phyloP scores from a whole-genome alignment of 2,888 invertebrate species.

The Agrochola circellaris region DNA sequence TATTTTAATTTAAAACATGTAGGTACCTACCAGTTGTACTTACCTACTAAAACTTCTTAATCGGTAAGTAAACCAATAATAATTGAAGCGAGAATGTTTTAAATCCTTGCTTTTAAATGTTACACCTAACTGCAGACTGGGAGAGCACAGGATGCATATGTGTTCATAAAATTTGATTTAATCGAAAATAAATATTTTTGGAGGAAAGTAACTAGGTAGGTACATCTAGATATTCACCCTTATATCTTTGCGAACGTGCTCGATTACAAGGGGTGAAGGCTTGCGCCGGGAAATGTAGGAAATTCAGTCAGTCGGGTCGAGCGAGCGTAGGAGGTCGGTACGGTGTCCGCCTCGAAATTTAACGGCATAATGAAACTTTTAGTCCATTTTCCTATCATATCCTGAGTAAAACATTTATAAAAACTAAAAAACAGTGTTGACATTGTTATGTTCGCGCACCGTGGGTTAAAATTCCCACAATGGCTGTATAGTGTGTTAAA shows the following conservation, averaged over 20 bases:
- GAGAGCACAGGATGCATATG: background rate
- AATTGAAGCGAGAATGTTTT: background rate
- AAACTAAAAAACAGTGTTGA: conserved; percentile 69
- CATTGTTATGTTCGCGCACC: conserved; percentile 57
- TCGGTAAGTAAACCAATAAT: background rate
- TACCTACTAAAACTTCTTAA: background rate
- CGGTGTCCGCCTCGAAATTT: conserved; percentile 74
- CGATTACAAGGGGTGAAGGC: conserved; percentile 90
- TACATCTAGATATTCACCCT: conserved; percentile 76
- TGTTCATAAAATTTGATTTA: background rate
- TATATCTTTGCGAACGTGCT: conserved; percentile 86
- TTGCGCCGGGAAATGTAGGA: conserved; percentile 89
- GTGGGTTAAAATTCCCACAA: conserved; percentile 66
- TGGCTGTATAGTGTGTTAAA: conserved; percentile 81
- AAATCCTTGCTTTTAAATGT: background rate
- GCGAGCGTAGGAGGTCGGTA: conserved; percentile 82
- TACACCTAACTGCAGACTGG: background rate
- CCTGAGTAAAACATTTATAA: conserved; percentile 70
- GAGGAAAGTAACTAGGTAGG: conserved; percentile 57
- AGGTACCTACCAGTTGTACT: background rate
- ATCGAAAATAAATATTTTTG: background rate
- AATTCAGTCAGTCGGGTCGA: conserved; percentile 89
- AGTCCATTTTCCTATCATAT: conserved; percentile 82
- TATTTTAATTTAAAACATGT: too few species aligned
- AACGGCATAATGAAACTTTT: conserved; percentile 85